A percentile compares a stretch with the other conserved stretches of the same genome.
Conservation (phyloP, 2,888 invertebrate species). For the Tinea trinotella region DNA sequence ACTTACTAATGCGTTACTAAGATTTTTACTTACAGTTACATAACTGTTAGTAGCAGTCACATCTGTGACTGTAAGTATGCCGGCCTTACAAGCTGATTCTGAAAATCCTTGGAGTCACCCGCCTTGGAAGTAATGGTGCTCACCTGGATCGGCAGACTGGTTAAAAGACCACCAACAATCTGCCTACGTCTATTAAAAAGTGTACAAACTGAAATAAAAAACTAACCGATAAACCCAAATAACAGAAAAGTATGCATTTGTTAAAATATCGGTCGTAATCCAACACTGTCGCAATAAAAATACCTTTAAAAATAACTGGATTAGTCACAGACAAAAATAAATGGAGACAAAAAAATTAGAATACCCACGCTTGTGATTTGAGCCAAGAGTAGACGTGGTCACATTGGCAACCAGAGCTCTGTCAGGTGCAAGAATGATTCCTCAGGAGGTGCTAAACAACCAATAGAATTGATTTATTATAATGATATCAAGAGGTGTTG, state of each 20-base stretch:
- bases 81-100: no score
- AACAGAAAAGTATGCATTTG: constrained; percentile 27
- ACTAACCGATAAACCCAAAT: no score
- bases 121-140: no score
- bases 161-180: no score
- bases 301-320: constrained; percentile 47
- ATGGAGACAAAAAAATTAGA: constrained; percentile 41
- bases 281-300: constrained; percentile 51
- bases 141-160: no score
- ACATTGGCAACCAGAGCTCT: background rate
- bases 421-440: constrained; percentile 4
- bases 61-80: no score
- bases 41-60: no score
- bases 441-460: background rate
- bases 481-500: background rate
- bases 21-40: no score
- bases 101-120: no score
- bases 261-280: constrained; percentile 41
- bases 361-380: constrained; percentile 40
- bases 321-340: constrained; percentile 58
- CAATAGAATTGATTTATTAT: background rate
- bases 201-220: no score
- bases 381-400: constrained; percentile 34
- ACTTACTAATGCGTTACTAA: no score
- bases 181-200: no score